phyloP scores from a whole-genome alignment of 2,113 vertebrate genomes.

The Oncorhynchus masou region DNA sequence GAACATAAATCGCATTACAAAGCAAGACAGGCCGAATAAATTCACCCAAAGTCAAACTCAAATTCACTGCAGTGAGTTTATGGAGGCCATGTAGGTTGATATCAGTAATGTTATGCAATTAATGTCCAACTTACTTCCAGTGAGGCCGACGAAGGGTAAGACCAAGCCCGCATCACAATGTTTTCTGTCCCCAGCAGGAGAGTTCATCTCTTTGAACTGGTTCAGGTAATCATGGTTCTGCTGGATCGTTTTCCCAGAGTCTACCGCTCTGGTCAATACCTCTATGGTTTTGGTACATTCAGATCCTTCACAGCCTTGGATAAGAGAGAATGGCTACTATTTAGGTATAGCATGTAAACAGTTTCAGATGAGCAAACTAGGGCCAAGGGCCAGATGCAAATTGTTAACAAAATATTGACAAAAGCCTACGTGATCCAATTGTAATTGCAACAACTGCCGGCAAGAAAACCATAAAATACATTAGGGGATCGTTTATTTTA shows the following conservation, averaged over 20 bases:
- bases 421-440: slow-evolving; percentile 34
- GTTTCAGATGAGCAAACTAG: not conserved
- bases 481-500: not conserved
- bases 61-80: not conserved
- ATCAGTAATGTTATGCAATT: not conserved
- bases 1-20: not conserved
- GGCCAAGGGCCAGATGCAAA: not conserved
- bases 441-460: slow-evolving; percentile 14
- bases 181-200: slow-evolving; percentile 25
- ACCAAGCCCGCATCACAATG: slow-evolving; percentile 20
- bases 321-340: not conserved
- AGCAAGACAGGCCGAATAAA: not conserved
- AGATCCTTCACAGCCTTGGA: slow-evolving; percentile 44
- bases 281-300: slow-evolving; percentile 24
- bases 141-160: slow-evolving; percentile 51
- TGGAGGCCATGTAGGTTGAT: not conserved
- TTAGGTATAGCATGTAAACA: not conserved
- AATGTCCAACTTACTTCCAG: slow-evolving; percentile 30
- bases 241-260: slow-evolving; percentile 20
- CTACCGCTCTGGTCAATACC: not conserved
- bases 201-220: slow-evolving; percentile 57
- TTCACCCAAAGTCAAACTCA: not conserved
- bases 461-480: slow-evolving; percentile 36
- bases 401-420: not conserved
- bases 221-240: slow-evolving; percentile 25